A percentile compares a stretch with the other conserved stretches of the same genome.
phyloP scores from a whole-genome alignment of 2,888 invertebrate species.

The Limnephilus marmoratus region DNA sequence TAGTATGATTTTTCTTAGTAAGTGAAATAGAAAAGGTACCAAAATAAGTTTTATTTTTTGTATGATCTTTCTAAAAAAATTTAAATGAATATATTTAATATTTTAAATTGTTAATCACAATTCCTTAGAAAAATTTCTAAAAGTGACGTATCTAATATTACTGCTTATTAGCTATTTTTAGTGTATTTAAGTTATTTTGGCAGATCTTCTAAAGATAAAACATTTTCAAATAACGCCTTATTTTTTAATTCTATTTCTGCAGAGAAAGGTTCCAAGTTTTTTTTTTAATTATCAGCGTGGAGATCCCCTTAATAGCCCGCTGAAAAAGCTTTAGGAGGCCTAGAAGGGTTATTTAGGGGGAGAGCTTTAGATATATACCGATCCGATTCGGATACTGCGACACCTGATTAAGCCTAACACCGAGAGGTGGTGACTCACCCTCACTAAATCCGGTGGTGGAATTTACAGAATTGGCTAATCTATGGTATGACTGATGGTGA shows the following conservation, averaged over 20 bases:
- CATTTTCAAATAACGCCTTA: neutral
- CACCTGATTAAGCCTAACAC: conserved; percentile 59
- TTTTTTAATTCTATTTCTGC: neutral
- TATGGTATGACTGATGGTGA: neutral
- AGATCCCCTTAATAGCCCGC: conserved; percentile 11
- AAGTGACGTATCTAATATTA: neutral
- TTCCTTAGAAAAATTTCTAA: neutral
- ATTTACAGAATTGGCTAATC: neutral
- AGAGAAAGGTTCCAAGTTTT: neutral
- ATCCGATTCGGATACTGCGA: conserved; percentile 47
- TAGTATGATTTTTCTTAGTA: too few relatives aligned
- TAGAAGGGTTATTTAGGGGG: conserved; percentile 54
- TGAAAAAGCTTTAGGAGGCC: conserved; percentile 44
- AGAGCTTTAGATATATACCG: conserved; percentile 58
- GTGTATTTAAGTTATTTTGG: neutral
- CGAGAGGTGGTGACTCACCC: conserved; percentile 28
- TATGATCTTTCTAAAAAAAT: neutral
- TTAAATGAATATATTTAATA: neutral
- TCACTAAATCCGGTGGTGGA: neutral
- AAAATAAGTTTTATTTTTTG: too few relatives aligned
- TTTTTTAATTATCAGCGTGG: conserved; percentile 8
- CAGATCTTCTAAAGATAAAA: neutral
- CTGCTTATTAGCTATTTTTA: neutral
- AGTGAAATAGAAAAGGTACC: too few relatives aligned
- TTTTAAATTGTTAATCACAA: neutral